Evolutionary conservation across 1,140 invertebrate genomes (phyloP).

Genomic region (Macrotrachela quadricornifera): DNA sequence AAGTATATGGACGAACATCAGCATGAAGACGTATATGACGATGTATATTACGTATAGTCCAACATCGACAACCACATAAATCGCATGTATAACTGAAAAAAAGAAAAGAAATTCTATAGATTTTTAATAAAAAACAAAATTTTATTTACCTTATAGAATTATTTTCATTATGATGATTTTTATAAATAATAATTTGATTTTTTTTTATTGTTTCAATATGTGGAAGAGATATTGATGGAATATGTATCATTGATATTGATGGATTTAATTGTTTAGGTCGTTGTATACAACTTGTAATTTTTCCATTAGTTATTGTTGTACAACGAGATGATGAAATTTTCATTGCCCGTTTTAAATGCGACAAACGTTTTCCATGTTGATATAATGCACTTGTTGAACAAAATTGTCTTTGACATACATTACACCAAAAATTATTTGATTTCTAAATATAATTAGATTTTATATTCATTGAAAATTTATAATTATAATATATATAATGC

Average conservation of each 20-base stretch:
- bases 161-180: too few relatives aligned
- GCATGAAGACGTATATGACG: not conserved
- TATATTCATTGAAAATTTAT: too few relatives aligned
- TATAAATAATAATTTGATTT: too few relatives aligned
- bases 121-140: not conserved
- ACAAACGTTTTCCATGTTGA: not conserved
- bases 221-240: too few relatives aligned
- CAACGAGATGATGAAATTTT: not conserved
- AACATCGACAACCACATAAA: not conserved
- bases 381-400: not conserved
- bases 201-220: too few relatives aligned
- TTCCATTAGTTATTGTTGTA: not conserved
- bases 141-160: too few relatives aligned
- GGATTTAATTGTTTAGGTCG: not conserved
- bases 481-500: too few relatives aligned
- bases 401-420: constrained; percentile 20
- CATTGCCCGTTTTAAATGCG: not conserved
- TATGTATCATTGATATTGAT: not conserved
- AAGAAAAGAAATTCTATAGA: not conserved
- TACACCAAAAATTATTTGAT: not conserved
- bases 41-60: constrained; percentile 2
- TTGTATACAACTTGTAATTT: not conserved
- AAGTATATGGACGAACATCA: constrained; percentile 4
- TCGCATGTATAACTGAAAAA: not conserved
- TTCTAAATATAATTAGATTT: too few relatives aligned